Evolutionary conservation across 2,888 invertebrate genomes (phyloP).

Genomic region (Dendrolimus houi): DNA sequence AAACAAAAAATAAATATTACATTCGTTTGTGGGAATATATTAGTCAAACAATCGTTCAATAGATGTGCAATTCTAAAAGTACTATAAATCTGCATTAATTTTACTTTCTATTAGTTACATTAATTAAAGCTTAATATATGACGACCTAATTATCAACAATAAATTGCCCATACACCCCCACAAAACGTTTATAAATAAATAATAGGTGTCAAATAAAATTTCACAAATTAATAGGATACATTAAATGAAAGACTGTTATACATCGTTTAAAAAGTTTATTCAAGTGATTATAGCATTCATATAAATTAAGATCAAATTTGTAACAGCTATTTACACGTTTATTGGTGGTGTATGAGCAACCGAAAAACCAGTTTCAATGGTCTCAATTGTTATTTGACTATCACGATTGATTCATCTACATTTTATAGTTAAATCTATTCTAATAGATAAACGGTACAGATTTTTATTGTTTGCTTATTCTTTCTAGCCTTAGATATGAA

Average conservation of each 20-base stretch:
- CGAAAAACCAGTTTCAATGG: constrained; percentile 22
- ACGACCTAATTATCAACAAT: constrained; percentile 11
- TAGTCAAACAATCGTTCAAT: constrained; percentile 1
- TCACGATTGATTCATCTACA: not conserved
- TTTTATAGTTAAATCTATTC: no score
- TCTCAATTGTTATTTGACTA: no score
- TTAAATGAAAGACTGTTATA: constrained; percentile 66
- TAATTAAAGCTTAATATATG: not conserved
- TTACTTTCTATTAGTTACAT: not conserved
- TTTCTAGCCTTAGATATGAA: no score
- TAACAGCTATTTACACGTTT: constrained; percentile 45
- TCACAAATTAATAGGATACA: constrained; percentile 56
- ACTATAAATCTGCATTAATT: not conserved
- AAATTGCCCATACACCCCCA: constrained; percentile 75
- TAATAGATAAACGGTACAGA: no score
- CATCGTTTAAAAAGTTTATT: constrained; percentile 60
- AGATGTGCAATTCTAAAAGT: not conserved
- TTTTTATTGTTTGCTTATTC: no score
- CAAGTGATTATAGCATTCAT: constrained; percentile 47
- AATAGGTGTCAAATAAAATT: constrained; percentile 48
- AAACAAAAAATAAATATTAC: constrained; percentile 30
- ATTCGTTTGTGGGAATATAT: constrained; percentile 73
- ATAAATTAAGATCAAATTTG: constrained; percentile 33
- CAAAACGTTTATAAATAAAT: constrained; percentile 60
- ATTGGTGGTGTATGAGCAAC: constrained; percentile 75